Evolutionary conservation across 2,113 vertebrate species (phyloP).

Genomic region (Pachypanchax playfairii): DNA sequence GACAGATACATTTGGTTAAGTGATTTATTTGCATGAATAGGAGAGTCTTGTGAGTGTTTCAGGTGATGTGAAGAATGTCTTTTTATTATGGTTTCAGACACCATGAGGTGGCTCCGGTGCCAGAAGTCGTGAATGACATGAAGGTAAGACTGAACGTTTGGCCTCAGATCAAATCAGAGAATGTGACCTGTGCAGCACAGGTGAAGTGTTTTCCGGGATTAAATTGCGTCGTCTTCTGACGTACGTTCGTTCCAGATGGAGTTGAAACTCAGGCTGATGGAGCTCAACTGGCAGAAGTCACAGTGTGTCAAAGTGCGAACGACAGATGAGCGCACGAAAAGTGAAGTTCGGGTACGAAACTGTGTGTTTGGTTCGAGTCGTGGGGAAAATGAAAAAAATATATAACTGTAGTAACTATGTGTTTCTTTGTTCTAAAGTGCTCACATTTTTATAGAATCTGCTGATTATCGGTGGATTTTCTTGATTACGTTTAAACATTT

Average conservation of each 20-base stretch:
- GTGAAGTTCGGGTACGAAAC: conserved; percentile 69
- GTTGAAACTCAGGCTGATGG: conserved; percentile 72
- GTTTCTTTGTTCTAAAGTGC: not conserved
- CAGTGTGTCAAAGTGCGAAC: conserved; percentile 68
- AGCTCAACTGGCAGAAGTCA: conserved; percentile 79
- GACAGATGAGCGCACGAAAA: conserved; percentile 72
- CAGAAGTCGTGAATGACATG: conserved; percentile 80
- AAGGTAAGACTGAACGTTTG: conserved; percentile 61
- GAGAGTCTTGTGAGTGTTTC: not conserved
- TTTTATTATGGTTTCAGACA: conserved; percentile 63
- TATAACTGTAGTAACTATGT: too few relatives aligned
- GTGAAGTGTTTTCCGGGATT: not conserved
- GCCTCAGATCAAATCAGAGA: not conserved
- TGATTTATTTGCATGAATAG: too few relatives aligned
- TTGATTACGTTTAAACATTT: too few relatives aligned
- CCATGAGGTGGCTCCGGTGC: conserved; percentile 78
- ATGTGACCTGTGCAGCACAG: not conserved
- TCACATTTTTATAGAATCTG: too few relatives aligned
- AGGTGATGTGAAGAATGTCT: not conserved
- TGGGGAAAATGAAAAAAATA: too few relatives aligned
- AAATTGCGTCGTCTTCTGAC: not conserved
- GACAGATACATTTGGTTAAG: not conserved
- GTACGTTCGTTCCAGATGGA: conserved; percentile 61
- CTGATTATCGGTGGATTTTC: too few relatives aligned
- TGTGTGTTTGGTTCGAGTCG: not conserved